A percentile compares a stretch with the other conserved stretches of the same genome.
phyloP scores from a whole-genome alignment of 2,113 vertebrate genomes.

The Epinephelus cyanopodus region DNA sequence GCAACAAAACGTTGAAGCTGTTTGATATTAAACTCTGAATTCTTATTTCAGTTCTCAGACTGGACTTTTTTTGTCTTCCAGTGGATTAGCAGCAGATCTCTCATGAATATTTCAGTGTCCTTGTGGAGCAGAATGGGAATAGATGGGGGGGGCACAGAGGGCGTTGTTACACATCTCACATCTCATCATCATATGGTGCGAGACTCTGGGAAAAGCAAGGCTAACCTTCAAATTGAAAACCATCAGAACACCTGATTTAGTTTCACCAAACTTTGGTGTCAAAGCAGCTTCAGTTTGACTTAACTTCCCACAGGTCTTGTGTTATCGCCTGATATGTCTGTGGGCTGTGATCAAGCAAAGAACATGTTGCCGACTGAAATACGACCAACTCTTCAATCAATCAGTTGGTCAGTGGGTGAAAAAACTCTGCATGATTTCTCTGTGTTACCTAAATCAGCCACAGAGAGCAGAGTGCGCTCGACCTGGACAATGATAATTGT shows the following conservation, averaged over 20 bases:
- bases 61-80: conserved; percentile 16
- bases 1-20: conserved; percentile 7
- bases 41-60: conserved; percentile 25
- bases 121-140: conserved; percentile 50
- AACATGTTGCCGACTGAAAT: no score
- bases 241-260: background rate
- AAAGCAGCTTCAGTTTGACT: background rate
- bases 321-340: no score
- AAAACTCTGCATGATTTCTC: no score
- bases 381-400: no score
- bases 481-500: no score
- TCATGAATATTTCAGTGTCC: conserved; percentile 79
- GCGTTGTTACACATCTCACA: conserved; percentile 57
- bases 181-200: conserved; percentile 22
- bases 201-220: conserved; percentile 5
- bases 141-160: background rate
- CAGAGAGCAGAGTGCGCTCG: no score
- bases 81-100: conserved; percentile 61
- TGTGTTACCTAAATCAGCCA: no score
- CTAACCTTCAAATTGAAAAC: conserved; percentile 4
- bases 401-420: no score
- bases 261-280: background rate
- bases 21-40: conserved; percentile 39
- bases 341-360: no score
- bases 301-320: no score